A percentile compares a stretch with the other conserved stretches of the same genome.
Conservation (phyloP, 2,797 vertebrate species). For the Geotrypetes seraphini region DNA sequence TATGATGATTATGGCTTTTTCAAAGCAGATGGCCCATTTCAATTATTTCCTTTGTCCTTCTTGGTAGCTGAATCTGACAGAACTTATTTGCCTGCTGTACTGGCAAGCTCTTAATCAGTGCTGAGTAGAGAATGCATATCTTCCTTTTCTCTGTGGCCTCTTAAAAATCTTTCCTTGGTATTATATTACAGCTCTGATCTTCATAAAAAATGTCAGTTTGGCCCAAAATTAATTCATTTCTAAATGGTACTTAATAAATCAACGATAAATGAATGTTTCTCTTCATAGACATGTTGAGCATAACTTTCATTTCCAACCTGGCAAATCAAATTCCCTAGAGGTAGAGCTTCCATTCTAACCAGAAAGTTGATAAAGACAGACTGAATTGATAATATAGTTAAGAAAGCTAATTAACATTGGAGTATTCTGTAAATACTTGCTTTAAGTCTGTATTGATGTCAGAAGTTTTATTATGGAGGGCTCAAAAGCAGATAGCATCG, state of each 20-base stretch:
- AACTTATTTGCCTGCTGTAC: not conserved
- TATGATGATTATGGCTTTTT: not conserved
- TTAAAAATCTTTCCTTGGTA: conserved; percentile 3
- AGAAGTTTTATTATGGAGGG: too few species aligned
- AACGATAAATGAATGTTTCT: not conserved
- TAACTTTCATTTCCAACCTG: not conserved
- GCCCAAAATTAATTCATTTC: conserved; percentile 16
- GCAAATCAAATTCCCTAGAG: not conserved
- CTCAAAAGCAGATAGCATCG: too few species aligned
- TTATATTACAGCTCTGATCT: not conserved
- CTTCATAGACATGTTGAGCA: not conserved
- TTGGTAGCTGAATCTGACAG: not conserved
- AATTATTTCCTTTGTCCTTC: not conserved
- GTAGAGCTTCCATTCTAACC: not conserved
- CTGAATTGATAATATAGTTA: too few species aligned
- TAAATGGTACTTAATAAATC: conserved; percentile 23
- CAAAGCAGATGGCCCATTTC: not conserved
- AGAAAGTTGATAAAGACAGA: rapidly evolving
- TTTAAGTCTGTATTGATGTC: too few species aligned
- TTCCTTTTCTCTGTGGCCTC: conserved; percentile 4
- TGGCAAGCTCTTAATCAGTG: conserved; percentile 11
- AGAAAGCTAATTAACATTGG: too few species aligned
- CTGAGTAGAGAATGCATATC: not conserved
- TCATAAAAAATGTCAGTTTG: conserved; percentile 4
- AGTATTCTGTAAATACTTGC: too few species aligned